Base-by-base conservation (phyloP, 2,113 vertebrate species). In the Scomber japonicus region DNA sequence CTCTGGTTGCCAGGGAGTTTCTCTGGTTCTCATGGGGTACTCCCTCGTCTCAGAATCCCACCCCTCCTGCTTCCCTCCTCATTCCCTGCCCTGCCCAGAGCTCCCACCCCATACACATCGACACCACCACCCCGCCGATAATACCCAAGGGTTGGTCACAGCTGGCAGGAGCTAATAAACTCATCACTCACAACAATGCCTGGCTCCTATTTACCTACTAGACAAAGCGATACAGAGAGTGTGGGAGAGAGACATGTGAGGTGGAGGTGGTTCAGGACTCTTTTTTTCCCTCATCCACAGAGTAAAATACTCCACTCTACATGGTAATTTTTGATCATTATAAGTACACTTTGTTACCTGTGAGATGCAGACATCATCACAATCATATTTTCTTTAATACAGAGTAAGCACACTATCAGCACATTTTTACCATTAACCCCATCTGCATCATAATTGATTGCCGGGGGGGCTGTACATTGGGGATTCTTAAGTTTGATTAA, bases 141-240 rank as follows among this genome's bases (percentile, higher is more conserved):
- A 85, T 70, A 92, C 89, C 88, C 84, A 62, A 80, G 89, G 89
- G 91, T 78, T 76, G 91, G 94, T 84, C 92, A 91, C 94, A 94
- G 93, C 94, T 94, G 93, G 88, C 76, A 67, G 82, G 64, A 89
- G 91, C 91, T 95, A 94, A 95, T 94, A 92, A 94, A 93, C 88
- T 92, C 91, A 95, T 94, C 93, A 92, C 81, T 91, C 93, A 88
- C 81, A 80, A 88, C 81, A 80, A 48, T 44, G 82, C 82, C 46
- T 71, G 66, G 74, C 40, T 89, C 63, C 84, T 88, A 81, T 92
- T 92, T 89, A 88, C 85, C 83, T 71, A 74, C 66, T 4, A 89
- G 78, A 91, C 80, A 89, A 89, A 91, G 85, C 55, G 44, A 17
- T 15, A 15, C 24, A 64, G 50, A 59, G 48, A 56, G 21, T 19